Base-by-base conservation (phyloP, 1,140 invertebrate species). In the Plutomurus gul region DNA sequence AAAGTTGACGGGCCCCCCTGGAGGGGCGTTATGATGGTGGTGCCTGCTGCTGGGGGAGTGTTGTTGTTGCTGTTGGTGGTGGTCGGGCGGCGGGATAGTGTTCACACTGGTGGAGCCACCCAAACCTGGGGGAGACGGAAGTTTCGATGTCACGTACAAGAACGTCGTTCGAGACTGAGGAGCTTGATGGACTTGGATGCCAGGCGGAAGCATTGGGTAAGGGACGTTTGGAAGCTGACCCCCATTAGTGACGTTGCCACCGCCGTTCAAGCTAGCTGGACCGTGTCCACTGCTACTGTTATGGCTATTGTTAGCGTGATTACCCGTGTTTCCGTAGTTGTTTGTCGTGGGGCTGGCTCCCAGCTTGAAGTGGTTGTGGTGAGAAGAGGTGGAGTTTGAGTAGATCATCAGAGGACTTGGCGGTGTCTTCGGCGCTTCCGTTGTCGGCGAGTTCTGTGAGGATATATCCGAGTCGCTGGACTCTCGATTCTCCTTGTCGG, bases 401-500 rank as follows among this genome's bases (percentile, higher is more conserved):
- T 30, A 49, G 36, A 76, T 49, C 33, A 65, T 70, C 27, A 46
- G 4, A 2, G 43, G 77, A 74, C 72, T 73, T 18, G 76, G 72
- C 8, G 75, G 72, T 75, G 82, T 77, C 46, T 80, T 79, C 16
- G 80, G 78, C 5, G 76, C 65, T 13, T 77, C 78, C 2, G 76
- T 40, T 11, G 70, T 77, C n/a, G 79, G 82, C 13, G 80, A 82
- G 47, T 78, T 82, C 47, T 82, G 81, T 2, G 83, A 84, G 1
- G 83, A 84, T 30, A 84, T 43, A 65, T 84, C 83, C 3, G 83
- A 84, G 47, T 84, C 83, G 25, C 82, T 83, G 2, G 70, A 79
- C 30, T 84, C 83, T 27, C 83, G 72, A 60, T 84, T 84, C 22
- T 84, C 83, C 75, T 84, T 84, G 70, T 84, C 83, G 10, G 83